These are phyloP conservation scores for Leuctra nigra DNA, from an alignment of 2,888 invertebrate species.

Conservation along the genomic window DNA sequence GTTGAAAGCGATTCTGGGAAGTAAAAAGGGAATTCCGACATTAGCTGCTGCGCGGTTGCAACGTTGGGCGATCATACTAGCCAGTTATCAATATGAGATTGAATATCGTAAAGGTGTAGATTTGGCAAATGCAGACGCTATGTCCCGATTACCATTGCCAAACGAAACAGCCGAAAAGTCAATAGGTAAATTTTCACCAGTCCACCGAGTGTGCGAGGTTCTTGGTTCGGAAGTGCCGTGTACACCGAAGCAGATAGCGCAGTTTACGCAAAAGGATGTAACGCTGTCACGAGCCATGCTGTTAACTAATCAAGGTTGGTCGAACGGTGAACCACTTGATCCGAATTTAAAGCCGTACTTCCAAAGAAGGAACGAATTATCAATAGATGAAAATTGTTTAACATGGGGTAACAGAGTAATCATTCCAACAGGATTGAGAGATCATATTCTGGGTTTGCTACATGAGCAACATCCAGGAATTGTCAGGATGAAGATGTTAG, in stretches of 20 bases:
- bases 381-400: constrained; percentile 25
- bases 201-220: no score
- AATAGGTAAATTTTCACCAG: no score
- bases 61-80: constrained; percentile 30
- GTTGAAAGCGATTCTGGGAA: constrained; percentile 29
- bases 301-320: constrained; percentile 4
- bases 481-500: constrained; percentile 19
- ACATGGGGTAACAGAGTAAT: constrained; percentile 29
- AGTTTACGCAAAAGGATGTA: background rate
- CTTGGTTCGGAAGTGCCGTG: no score
- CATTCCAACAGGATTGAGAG: constrained; percentile 20
- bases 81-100: constrained; percentile 29
- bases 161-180: background rate
- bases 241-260: background rate
- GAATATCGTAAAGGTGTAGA: constrained; percentile 7
- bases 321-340: background rate
- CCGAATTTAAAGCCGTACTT: constrained; percentile 8
- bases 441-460: background rate
- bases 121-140: constrained; percentile 11
- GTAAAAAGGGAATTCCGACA: constrained; percentile 29
- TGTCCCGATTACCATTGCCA: constrained; percentile 6
- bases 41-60: constrained; percentile 29
- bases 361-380: background rate
- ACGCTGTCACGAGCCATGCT: constrained; percentile 4
- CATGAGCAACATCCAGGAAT: constrained; percentile 15